Evolutionary conservation across 2,113 vertebrate genomes (phyloP).

Genomic region (crab-eating macaque (Macaca fascicularis)): DNA sequence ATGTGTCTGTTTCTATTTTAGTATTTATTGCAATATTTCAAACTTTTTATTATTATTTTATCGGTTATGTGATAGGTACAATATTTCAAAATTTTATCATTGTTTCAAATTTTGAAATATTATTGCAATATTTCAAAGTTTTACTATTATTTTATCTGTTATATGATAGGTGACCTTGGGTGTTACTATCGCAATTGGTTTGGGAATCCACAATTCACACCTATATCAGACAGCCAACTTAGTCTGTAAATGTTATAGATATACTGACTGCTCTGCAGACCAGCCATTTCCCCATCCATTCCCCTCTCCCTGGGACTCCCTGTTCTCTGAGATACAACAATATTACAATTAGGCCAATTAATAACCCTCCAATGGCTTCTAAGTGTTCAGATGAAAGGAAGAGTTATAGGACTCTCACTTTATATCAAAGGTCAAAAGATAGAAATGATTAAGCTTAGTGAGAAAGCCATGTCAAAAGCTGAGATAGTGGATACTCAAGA

Average conservation of each 20-base stretch:
- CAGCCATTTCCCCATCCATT: background rate
- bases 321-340: background rate
- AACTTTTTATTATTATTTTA: background rate
- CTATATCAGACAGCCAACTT: background rate
- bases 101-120: background rate
- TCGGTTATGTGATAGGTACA: background rate
- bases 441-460: background rate
- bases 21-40: background rate
- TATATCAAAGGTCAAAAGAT: background rate
- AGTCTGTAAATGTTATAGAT: background rate
- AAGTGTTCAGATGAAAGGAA: background rate
- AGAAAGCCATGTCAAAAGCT: background rate
- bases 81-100: background rate
- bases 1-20: background rate
- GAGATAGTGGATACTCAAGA: background rate
- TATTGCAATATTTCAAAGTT: too few relatives aligned
- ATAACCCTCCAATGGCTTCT: background rate
- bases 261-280: too few relatives aligned
- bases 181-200: background rate
- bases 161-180: background rate
- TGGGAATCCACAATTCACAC: background rate
- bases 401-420: background rate
- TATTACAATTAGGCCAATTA: background rate
- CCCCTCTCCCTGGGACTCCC: background rate
- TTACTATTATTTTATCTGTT: background rate